Evolutionary conservation across 2,888 invertebrate species (phyloP).

Genomic region (Lepidocyrtoides sp.): DNA sequence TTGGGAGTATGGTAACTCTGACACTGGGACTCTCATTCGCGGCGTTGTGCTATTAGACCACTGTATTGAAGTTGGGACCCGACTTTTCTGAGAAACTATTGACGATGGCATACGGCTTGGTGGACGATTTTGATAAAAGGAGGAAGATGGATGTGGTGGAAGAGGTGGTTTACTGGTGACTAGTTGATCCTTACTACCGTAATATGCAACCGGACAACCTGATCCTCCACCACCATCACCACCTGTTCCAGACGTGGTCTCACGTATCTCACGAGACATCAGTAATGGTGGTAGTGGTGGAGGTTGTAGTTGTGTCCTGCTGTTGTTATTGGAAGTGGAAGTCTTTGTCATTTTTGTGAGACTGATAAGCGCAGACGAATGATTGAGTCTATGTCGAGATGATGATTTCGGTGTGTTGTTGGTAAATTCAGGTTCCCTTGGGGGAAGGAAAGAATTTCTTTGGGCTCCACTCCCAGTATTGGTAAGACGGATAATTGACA

Average conservation of each 20-base stretch:
- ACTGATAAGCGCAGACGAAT: not conserved
- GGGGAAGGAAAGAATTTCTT: too few relatives aligned
- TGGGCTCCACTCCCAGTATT: too few relatives aligned
- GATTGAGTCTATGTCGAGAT: not conserved
- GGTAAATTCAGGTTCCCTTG: too few relatives aligned
- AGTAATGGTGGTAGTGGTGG: not conserved
- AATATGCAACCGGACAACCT: not conserved
- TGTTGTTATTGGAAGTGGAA: not conserved
- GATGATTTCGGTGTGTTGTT: too few relatives aligned
- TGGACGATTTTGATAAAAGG: not conserved
- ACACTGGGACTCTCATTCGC: not conserved
- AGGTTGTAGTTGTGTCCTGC: not conserved
- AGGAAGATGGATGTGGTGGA: too few relatives aligned
- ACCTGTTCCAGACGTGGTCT: too few relatives aligned
- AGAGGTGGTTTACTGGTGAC: conserved; percentile 13
- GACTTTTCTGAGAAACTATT: not conserved
- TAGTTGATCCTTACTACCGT: not conserved
- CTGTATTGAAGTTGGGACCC: not conserved
- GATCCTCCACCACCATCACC: too few relatives aligned
- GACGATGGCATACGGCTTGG: not conserved
- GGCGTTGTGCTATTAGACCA: not conserved
- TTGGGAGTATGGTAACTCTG: not conserved
- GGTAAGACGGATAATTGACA: too few relatives aligned
- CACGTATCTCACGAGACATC: too few relatives aligned
- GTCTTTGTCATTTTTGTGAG: not conserved